Percentiles rank a stretch among this genome's conserved stretches.
phyloP scores from a whole-genome alignment of 1,140 invertebrate genomes.

The Pristionchus pacificus region DNA sequence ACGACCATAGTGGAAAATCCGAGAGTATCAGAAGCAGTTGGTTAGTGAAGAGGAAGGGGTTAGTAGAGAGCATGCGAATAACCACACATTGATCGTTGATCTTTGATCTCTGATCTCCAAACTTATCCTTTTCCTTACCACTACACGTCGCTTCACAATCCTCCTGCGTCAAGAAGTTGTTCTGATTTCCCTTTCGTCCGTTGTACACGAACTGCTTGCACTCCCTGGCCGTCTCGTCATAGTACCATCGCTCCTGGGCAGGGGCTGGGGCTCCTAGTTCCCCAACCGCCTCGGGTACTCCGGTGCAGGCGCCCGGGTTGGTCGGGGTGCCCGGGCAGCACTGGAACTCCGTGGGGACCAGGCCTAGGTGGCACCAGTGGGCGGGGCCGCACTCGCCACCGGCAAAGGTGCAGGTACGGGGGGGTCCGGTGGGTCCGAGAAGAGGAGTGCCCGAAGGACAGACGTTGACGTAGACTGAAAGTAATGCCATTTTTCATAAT shows the following conservation, averaged over 20 bases:
- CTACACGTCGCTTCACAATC: slow-evolving; percentile 48
- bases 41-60: too few relatives aligned
- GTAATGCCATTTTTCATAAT: too few relatives aligned
- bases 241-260: slow-evolving; percentile 37
- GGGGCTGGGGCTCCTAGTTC: slow-evolving; percentile 29
- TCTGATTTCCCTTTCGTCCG: slow-evolving; percentile 49
- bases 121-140: too few relatives aligned
- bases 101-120: too few relatives aligned
- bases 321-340: slow-evolving; percentile 44
- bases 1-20: too few relatives aligned
- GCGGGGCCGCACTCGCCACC: slow-evolving; percentile 36
- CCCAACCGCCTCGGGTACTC: slow-evolving; percentile 25
- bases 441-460: slow-evolving; percentile 41
- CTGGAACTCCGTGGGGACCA: slow-evolving; percentile 45
- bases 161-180: slow-evolving; percentile 48
- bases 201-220: slow-evolving; percentile 46
- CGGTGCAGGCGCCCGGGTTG: slow-evolving; percentile 43
- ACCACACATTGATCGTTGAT: too few relatives aligned
- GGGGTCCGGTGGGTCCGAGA: slow-evolving; percentile 21
- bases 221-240: slow-evolving; percentile 29
- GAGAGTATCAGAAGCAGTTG: too few relatives aligned
- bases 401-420: slow-evolving; percentile 43
- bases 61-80: too few relatives aligned
- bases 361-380: slow-evolving; percentile 46
- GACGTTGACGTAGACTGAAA: slow-evolving; percentile 42